A percentile compares a stretch with the other conserved stretches of the same genome.
These are phyloP conservation scores for Luperina testacea DNA, from an alignment of 2,888 invertebrate genomes.

Conservation along the genomic window DNA sequence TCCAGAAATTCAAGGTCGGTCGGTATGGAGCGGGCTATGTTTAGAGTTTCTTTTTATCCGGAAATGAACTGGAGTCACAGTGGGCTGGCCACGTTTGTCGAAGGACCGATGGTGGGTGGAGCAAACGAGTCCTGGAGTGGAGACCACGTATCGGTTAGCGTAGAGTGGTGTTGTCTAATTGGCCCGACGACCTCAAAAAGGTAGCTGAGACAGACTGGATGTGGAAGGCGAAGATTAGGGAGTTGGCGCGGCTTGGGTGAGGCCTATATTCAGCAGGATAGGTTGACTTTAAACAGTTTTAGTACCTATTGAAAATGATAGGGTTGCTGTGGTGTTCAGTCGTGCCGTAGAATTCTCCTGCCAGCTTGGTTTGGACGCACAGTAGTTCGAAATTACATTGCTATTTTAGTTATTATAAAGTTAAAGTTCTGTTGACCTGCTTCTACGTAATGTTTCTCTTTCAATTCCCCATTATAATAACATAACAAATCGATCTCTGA, in stretches of 20 bases:
- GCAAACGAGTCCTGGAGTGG: too few species aligned
- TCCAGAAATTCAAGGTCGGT: too few species aligned
- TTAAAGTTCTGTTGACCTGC: background rate
- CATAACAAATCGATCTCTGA: constrained; percentile 41
- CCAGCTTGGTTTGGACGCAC: background rate
- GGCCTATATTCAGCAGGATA: background rate
- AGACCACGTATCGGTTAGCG: too few species aligned
- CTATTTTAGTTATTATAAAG: background rate
- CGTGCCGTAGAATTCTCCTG: background rate
- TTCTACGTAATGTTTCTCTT: constrained; percentile 2
- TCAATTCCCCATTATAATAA: constrained; percentile 29
- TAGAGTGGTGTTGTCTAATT: too few species aligned
- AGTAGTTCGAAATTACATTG: background rate
- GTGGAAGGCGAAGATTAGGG: background rate
- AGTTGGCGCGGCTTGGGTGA: background rate
- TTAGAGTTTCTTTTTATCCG: too few species aligned
- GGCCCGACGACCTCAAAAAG: too few species aligned
- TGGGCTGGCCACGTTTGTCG: too few species aligned
- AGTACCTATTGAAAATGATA: background rate
- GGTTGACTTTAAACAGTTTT: background rate
- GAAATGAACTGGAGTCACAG: too few species aligned
- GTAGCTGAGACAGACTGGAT: too few species aligned
- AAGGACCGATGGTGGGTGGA: too few species aligned
- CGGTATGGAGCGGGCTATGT: too few species aligned
- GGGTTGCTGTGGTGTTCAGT: background rate